These are phyloP conservation scores for Linhomoeus sp. DNA, from an alignment of 2,888 invertebrate species.

Conservation along the genomic window DNA sequence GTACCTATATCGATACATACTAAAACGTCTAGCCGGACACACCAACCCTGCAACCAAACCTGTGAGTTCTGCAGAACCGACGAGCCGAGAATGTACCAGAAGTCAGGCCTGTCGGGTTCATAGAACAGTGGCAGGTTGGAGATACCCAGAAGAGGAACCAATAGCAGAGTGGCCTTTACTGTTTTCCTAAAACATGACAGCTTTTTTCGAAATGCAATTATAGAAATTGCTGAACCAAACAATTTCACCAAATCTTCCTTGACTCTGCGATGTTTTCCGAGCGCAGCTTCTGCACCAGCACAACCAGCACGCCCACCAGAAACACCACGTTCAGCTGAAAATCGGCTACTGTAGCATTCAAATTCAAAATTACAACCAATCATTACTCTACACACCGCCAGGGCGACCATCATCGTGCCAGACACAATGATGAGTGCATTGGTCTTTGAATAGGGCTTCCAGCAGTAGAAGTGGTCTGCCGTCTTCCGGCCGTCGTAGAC, in stretches of 20 bases:
- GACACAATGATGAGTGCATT: conserved; percentile 27
- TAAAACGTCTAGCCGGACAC: too few relatives aligned
- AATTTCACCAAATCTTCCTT: conserved; percentile 30
- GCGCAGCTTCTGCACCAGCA: conserved; percentile 33
- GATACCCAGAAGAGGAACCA: conserved; percentile 38
- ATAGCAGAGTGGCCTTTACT: conserved; percentile 37
- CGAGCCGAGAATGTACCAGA: conserved; percentile 35
- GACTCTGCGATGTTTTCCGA: conserved; percentile 33
- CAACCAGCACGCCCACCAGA: conserved; percentile 32
- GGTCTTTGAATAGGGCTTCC: conserved; percentile 29
- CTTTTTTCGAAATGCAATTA: too few relatives aligned
- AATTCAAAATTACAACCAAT: too few relatives aligned
- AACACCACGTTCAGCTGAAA: conserved; percentile 33
- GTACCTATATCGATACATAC: too few relatives aligned
- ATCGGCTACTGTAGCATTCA: too few relatives aligned
- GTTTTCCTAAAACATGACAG: too few relatives aligned
- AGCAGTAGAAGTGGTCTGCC: conserved; percentile 27
- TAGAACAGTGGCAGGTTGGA: conserved; percentile 37
- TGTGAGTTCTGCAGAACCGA: conserved; percentile 37
- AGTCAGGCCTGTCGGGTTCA: conserved; percentile 28
- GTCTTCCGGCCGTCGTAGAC: too few relatives aligned
- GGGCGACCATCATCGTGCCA: conserved; percentile 29
- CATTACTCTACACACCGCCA: conserved; percentile 26
- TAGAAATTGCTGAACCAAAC: too few relatives aligned
- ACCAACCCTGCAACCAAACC: too few relatives aligned